Conservation (phyloP, 2,797 vertebrate species). For the Chromobotia macracanthus region DNA sequence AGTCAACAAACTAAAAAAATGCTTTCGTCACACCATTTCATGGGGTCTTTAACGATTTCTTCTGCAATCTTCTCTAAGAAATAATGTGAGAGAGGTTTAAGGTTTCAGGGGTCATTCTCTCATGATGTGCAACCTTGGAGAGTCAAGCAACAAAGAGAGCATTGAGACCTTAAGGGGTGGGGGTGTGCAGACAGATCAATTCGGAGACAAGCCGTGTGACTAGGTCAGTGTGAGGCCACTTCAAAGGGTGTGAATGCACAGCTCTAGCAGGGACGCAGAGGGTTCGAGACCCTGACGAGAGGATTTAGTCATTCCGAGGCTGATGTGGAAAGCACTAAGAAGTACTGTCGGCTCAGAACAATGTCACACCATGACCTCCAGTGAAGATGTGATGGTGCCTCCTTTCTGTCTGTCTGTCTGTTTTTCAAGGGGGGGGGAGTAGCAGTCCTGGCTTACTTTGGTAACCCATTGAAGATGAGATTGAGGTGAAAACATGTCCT, state of each 20-base stretch:
- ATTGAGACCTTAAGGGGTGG: conserved; percentile 69
- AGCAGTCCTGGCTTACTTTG: not conserved
- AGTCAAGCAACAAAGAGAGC: conserved; percentile 57
- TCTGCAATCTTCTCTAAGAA: conserved; percentile 8
- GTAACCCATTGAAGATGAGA: not conserved
- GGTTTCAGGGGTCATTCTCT: conserved; percentile 49
- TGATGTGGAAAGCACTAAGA: conserved; percentile 75
- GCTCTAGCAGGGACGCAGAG: conserved; percentile 74
- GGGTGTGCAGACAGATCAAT: conserved; percentile 71
- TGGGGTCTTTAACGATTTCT: not conserved
- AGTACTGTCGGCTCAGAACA: conserved; percentile 77
- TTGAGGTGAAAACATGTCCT: not conserved
- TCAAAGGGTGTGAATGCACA: conserved; percentile 79
- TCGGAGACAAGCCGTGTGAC: conserved; percentile 74
- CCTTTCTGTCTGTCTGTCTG: not conserved
- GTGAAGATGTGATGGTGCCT: conserved; percentile 61
- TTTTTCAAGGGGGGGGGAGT: not conserved
- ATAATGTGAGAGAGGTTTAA: conserved; percentile 40
- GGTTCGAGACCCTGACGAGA: conserved; percentile 77
- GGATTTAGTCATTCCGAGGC: conserved; percentile 78
- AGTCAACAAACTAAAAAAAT: not conserved
- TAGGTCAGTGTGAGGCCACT: conserved; percentile 73
- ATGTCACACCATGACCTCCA: conserved; percentile 77
- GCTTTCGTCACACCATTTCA: not conserved
- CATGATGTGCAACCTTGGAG: conserved; percentile 51